A percentile compares a stretch with the other conserved stretches of the same genome.
Conservation (phyloP, 1,140 invertebrate species). For the Procambarus clarkii region DNA sequence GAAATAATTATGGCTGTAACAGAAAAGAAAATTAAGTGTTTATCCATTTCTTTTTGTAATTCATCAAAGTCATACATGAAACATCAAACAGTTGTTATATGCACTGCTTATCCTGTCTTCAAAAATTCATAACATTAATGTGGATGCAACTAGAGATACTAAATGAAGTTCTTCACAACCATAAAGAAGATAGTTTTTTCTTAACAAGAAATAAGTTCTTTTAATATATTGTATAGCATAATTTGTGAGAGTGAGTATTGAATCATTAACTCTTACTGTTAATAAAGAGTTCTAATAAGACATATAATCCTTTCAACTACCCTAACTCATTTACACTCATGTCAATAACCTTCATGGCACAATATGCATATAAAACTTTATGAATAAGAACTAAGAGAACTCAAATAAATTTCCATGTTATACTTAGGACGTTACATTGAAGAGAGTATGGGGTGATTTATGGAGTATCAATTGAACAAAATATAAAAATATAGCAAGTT, state of each 20-base stretch:
- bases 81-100: not conserved
- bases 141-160: not conserved
- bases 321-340: not conserved
- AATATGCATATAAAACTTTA: not conserved
- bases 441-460: not conserved
- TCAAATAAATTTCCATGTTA: not conserved
- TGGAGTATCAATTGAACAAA: not conserved
- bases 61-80: not conserved
- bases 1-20: not conserved
- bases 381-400: not conserved
- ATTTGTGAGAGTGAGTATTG: not conserved
- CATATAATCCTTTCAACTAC: not conserved
- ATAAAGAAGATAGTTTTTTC: not conserved
- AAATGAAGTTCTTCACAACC: not conserved
- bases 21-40: not conserved
- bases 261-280: slow-evolving; percentile 1
- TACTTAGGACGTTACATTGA: not conserved
- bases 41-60: not conserved
- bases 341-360: not conserved
- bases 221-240: not conserved
- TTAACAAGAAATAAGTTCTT: not conserved
- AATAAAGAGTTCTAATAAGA: not conserved
- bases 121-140: not conserved
- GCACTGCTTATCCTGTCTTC: not conserved
- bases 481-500: not conserved